These are phyloP conservation scores for Sinohyriopsis cumingii DNA, from an alignment of 2,888 invertebrate genomes.

Conservation along the genomic window DNA sequence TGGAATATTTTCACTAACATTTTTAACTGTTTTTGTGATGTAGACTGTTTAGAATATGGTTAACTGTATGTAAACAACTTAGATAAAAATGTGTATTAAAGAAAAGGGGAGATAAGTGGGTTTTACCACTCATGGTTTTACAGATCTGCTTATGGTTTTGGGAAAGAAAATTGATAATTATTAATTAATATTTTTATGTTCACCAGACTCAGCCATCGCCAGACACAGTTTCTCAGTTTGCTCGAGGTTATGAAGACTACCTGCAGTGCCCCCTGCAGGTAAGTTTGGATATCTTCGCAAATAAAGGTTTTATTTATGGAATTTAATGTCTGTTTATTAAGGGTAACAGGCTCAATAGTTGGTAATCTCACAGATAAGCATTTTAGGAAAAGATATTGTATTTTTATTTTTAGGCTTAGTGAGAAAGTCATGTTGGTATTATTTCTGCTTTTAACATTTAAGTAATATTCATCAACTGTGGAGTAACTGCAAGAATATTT, in stretches of 20 bases:
- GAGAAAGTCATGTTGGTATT: background rate
- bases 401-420: background rate
- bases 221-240: slow-evolving; percentile 72
- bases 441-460: no score
- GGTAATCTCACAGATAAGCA: background rate
- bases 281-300: background rate
- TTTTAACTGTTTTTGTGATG: no score
- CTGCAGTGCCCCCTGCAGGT: slow-evolving; percentile 80
- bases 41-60: no score
- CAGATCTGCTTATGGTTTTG: no score
- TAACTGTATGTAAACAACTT: no score
- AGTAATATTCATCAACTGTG: no score
- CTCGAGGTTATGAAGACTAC: slow-evolving; percentile 90
- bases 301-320: background rate
- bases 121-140: no score
- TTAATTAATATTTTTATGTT: background rate
- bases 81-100: no score
- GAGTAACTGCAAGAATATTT: no score
- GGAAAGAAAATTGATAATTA: no score
- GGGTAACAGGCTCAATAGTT: background rate
- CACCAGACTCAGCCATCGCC: slow-evolving; percentile 65
- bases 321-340: background rate
- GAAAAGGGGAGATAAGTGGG: no score
- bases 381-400: background rate
- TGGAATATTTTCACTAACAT: no score